phyloP scores from a whole-genome alignment of 2,888 invertebrate genomes.

The Amphipoea lucens region DNA sequence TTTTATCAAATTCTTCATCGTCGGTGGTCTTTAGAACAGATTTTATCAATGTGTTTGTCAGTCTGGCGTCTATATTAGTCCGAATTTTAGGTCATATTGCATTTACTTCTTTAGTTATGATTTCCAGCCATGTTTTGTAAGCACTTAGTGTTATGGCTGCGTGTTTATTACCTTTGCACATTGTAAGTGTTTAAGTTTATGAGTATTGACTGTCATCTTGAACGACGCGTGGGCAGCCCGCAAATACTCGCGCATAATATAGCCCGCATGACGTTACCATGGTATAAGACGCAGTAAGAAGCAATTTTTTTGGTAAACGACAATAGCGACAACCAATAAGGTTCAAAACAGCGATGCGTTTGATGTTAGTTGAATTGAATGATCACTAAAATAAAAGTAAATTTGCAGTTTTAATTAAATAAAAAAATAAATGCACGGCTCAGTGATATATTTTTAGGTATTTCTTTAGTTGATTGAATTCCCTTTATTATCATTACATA shows the following conservation, averaged over 20 bases:
- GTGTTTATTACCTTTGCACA: slow-evolving; percentile 49
- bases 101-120: background rate
- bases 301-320: background rate
- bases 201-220: slow-evolving; percentile 67
- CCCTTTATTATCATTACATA: background rate
- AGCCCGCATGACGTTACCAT: slow-evolving; percentile 29
- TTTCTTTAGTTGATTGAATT: background rate
- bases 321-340: background rate
- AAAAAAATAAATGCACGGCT: background rate
- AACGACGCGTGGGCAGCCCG: slow-evolving; percentile 65
- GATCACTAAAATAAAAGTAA: background rate
- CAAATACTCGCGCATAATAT: slow-evolving; percentile 21
- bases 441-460: background rate
- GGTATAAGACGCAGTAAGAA: background rate
- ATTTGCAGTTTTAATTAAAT: background rate
- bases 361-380: background rate
- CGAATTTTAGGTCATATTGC: slow-evolving; percentile 15
- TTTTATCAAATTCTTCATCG: slow-evolving; percentile 25
- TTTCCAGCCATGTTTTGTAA: slow-evolving; percentile 23
- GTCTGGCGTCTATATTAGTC: background rate
- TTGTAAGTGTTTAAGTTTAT: slow-evolving; percentile 60
- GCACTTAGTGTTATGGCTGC: slow-evolving; percentile 32
- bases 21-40: slow-evolving; percentile 42
- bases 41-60: slow-evolving; percentile 23
- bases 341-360: background rate